These are phyloP conservation scores for Microplitis mediator DNA, from an alignment of 1,140 invertebrate species.

Conservation along the genomic window DNA sequence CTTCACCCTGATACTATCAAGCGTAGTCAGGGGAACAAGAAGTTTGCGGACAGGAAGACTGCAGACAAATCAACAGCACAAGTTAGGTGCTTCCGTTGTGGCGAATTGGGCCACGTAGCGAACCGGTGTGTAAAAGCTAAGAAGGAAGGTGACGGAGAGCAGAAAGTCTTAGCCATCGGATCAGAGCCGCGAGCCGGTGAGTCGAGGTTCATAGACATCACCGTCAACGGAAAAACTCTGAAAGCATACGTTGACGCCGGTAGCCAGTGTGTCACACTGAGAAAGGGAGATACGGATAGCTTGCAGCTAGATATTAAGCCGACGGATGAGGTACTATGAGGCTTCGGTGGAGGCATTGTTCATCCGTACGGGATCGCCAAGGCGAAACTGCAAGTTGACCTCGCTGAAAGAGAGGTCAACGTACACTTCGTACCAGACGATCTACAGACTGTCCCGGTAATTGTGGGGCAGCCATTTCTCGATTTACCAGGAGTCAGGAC, in stretches of 20 bases:
- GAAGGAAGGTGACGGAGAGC: neutral
- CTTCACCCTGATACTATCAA: too few relatives aligned
- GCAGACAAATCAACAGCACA: neutral
- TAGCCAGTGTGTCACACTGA: conserved; percentile 22
- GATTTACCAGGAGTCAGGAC: too few relatives aligned
- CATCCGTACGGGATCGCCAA: conserved; percentile 10
- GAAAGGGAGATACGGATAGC: conserved; percentile 20
- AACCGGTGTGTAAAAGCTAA: conserved; percentile 5
- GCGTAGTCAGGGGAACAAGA: too few relatives aligned
- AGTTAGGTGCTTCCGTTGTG: neutral
- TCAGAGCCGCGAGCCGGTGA: neutral
- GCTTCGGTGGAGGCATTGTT: conserved; percentile 17
- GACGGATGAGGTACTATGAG: conserved; percentile 14
- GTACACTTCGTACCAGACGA: conserved; percentile 29
- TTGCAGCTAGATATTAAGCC: conserved; percentile 9
- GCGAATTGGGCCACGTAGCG: too few relatives aligned
- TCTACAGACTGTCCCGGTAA: conserved; percentile 23
- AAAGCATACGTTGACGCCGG: conserved; percentile 20
- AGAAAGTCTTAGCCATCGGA: conserved; percentile 18
- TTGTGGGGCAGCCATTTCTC: conserved; percentile 34
- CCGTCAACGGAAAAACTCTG: conserved; percentile 1
- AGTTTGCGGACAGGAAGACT: too few relatives aligned
- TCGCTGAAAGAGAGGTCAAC: conserved; percentile 20
- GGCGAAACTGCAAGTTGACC: conserved; percentile 25
- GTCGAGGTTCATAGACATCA: conserved; percentile 2